Percentiles rank a stretch among this genome's conserved stretches.
These are phyloP conservation scores for Pollenia griseotomentosa DNA, from an alignment of 2,888 invertebrate genomes.

Conservation along the genomic window DNA sequence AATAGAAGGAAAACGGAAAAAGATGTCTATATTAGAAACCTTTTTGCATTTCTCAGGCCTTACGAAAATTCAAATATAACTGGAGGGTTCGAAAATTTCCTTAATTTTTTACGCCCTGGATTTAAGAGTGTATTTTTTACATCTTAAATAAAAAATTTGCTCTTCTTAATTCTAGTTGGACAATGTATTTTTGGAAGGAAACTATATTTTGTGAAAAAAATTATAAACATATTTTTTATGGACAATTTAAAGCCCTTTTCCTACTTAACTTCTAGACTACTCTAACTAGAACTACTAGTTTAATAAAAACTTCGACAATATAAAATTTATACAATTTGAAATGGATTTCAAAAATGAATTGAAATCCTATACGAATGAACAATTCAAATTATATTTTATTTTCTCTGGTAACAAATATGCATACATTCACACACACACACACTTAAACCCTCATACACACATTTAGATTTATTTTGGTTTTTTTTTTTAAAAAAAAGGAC, in stretches of 20 bases:
- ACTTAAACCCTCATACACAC: slow-evolving; percentile 24
- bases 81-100: no score
- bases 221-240: not conserved
- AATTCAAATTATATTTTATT: slow-evolving; percentile 77
- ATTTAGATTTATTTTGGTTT: not conserved
- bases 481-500: slow-evolving; percentile 46
- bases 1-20: no score
- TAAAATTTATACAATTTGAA: slow-evolving; percentile 83
- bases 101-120: no score
- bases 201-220: no score
- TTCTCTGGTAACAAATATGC: slow-evolving; percentile 70
- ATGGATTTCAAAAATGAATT: slow-evolving; percentile 80
- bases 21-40: no score
- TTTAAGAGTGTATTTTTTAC: no score
- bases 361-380: slow-evolving; percentile 81
- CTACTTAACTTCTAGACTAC: not conserved
- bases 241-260: not conserved
- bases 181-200: no score
- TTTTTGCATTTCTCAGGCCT: no score
- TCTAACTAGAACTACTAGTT: slow-evolving; percentile 10
- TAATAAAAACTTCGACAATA: slow-evolving; percentile 68
- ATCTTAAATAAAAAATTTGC: no score
- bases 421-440: slow-evolving; percentile 34
- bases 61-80: no score
- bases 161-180: no score